phyloP scores from a whole-genome alignment of 64 coral and sea anemone species.

The Astreopora myriophthalma region DNA sequence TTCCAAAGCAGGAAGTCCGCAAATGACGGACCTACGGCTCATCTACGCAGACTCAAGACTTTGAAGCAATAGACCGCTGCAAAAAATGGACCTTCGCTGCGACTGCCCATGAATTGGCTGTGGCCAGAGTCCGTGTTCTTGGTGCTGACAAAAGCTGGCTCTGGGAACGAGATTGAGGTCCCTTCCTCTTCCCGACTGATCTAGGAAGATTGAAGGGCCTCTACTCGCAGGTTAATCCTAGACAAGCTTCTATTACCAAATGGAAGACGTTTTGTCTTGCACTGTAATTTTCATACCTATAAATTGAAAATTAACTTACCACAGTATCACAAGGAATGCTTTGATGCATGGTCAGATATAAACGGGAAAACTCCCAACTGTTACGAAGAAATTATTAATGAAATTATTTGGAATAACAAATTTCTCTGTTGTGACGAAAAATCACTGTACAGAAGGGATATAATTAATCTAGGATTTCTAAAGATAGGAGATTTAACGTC shows the following conservation, averaged over 20 bases:
- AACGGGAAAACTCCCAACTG: background rate
- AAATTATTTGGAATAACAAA: background rate
- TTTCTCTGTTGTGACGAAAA: background rate
- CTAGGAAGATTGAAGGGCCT: too few species aligned
- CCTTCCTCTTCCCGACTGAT: too few species aligned
- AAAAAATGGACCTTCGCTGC: too few species aligned
- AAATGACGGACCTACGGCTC: too few species aligned
- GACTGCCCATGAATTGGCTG: too few species aligned
- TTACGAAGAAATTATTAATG: background rate
- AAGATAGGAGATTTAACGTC: background rate
- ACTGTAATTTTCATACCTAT: background rate
- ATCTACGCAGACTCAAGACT: too few species aligned
- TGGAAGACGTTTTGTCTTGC: background rate
- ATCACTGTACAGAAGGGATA: background rate
- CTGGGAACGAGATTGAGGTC: too few species aligned
- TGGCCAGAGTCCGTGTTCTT: too few species aligned
- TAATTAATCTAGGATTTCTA: background rate
- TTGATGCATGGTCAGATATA: constrained; percentile 7
- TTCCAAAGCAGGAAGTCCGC: too few species aligned
- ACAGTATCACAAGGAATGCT: background rate
- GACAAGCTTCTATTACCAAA: background rate
- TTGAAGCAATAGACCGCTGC: too few species aligned
- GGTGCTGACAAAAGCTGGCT: too few species aligned
- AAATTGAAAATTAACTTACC: constrained; percentile 26
- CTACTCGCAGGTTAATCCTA: too few species aligned